Percentiles rank a stretch among this genome's conserved stretches.
These are phyloP conservation scores for Cheirogaleus major DNA, from an alignment of 2,797 vertebrate species.

Conservation along the genomic window DNA sequence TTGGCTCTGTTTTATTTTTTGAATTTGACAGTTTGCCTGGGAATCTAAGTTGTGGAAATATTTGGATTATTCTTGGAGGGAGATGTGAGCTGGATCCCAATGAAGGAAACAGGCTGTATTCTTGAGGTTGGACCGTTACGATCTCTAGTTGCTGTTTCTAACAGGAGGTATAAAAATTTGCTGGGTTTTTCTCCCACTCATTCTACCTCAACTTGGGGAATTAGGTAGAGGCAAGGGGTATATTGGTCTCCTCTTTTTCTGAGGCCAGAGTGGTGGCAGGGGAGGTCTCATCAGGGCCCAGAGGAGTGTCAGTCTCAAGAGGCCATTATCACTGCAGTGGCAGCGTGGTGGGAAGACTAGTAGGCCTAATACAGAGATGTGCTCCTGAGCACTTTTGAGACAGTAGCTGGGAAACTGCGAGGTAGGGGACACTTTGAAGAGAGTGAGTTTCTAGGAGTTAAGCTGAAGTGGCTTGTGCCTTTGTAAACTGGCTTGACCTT, in stretches of 20 bases:
- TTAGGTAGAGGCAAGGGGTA: background rate
- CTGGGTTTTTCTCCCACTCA: background rate
- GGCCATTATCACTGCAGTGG: background rate
- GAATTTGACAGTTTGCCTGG: slow-evolving; percentile 14
- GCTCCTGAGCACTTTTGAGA: background rate
- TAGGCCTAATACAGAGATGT: background rate
- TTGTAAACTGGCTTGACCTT: background rate
- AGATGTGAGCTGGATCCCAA: background rate
- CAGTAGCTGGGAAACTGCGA: background rate
- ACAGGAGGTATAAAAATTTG: background rate
- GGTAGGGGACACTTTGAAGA: background rate
- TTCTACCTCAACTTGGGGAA: background rate
- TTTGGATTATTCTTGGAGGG: background rate
- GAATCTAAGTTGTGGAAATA: background rate
- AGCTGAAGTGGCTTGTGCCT: background rate
- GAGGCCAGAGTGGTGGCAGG: background rate
- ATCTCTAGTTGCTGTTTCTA: background rate
- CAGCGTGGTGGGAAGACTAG: background rate
- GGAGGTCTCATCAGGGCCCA: background rate
- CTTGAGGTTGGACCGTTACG: background rate
- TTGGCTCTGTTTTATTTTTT: background rate
- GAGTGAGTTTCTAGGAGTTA: background rate
- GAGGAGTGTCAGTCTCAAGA: background rate
- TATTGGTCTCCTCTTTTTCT: slow-evolving; percentile 7
- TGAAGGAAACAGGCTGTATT: background rate